These are phyloP conservation scores for Semaprochilodus insignis DNA, from an alignment of 2,797 vertebrate species.

Conservation along the genomic window DNA sequence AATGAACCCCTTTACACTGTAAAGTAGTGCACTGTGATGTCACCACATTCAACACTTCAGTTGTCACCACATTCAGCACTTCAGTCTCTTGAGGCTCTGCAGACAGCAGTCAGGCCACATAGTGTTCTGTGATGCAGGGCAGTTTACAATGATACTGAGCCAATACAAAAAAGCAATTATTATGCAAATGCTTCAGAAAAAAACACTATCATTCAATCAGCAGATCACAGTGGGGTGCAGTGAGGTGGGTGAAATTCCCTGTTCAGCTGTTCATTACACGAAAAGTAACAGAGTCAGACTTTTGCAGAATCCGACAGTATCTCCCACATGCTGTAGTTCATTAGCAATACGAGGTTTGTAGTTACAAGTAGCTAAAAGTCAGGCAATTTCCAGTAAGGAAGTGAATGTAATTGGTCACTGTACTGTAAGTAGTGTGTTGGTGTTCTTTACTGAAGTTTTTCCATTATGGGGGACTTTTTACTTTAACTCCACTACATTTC, in stretches of 20 bases:
- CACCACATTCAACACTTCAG: neutral
- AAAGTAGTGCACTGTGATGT: too few species aligned
- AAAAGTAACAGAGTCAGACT: neutral
- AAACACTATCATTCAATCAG: slow-evolving; percentile 14
- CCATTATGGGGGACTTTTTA: too few species aligned
- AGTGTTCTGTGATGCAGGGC: neutral
- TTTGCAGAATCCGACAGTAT: too few species aligned
- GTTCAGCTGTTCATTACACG: neutral
- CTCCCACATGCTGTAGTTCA: too few species aligned
- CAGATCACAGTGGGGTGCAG: slow-evolving; percentile 20
- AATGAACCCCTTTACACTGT: too few species aligned
- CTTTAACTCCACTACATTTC: too few species aligned
- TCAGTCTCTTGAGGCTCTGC: neutral
- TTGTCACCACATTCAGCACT: neutral
- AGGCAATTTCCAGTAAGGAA: too few species aligned
- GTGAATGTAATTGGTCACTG: too few species aligned
- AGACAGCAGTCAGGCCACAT: neutral
- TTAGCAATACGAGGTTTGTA: too few species aligned
- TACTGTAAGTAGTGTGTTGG: too few species aligned
- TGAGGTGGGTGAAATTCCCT: neutral
- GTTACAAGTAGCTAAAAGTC: neutral
- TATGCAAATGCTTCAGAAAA: slow-evolving; percentile 33
- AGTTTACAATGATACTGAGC: slow-evolving; percentile 23
- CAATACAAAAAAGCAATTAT: slow-evolving; percentile 36
- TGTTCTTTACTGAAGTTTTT: too few species aligned